Conservation (phyloP, 1,140 invertebrate genomes). For the Cephus cinctus region DNA sequence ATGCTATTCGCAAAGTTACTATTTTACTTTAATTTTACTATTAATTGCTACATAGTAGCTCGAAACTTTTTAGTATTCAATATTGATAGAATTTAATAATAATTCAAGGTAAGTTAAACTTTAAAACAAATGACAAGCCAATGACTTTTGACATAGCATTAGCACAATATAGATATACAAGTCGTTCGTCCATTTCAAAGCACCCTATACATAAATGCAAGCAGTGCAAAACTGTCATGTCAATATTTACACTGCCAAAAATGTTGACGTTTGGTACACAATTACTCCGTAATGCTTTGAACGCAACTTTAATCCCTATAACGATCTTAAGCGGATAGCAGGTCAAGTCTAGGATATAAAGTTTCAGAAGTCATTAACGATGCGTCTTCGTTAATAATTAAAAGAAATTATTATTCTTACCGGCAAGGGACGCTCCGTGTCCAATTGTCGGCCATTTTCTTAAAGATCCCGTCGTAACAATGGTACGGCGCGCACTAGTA, state of each 20-base stretch:
- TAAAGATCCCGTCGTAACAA: constrained; percentile 16
- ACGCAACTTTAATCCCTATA: neutral
- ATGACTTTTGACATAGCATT: too few relatives aligned
- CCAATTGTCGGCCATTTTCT: constrained; percentile 55
- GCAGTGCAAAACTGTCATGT: neutral
- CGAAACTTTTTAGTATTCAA: too few relatives aligned
- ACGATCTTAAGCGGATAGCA: neutral
- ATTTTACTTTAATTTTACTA: too few relatives aligned
- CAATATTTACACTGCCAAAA: constrained; percentile 4
- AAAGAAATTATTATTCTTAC: constrained; percentile 29
- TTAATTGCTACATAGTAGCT: too few relatives aligned
- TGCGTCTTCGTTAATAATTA: neutral
- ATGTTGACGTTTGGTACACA: constrained; percentile 5
- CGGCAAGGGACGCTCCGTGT: constrained; percentile 49
- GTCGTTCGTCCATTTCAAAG: neutral
- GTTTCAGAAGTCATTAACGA: neutral
- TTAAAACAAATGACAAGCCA: too few relatives aligned
- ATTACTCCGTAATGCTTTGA: constrained; percentile 4
- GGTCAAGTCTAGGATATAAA: neutral
- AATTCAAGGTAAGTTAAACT: too few relatives aligned
- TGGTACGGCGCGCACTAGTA: too few relatives aligned
- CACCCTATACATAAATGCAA: neutral
- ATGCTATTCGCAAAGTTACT: too few relatives aligned
- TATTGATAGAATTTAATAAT: too few relatives aligned
- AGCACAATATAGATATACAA: too few relatives aligned